Evolutionary conservation across 2,113 vertebrate species (phyloP).

Genomic region (Myotis yumanensis): DNA sequence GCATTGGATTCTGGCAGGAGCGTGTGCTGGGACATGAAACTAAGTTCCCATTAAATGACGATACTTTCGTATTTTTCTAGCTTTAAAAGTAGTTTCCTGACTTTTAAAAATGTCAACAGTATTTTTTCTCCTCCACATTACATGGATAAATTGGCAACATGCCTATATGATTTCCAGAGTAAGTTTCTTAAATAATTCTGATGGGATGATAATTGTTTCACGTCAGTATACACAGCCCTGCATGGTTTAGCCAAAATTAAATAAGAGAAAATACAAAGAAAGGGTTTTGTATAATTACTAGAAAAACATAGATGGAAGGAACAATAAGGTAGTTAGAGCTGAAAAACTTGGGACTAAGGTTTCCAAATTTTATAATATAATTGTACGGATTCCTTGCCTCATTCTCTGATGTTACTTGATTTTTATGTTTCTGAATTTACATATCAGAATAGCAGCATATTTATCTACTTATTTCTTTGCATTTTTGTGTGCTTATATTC

Average conservation of each 20-base stretch:
- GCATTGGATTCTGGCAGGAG: slow-evolving; percentile 23
- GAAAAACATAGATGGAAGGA: not conserved
- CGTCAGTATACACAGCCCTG: not conserved
- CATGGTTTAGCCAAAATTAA: slow-evolving; percentile 24
- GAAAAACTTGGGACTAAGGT: not conserved
- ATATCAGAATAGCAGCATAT: not conserved
- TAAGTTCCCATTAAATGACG: slow-evolving; percentile 39
- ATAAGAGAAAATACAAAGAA: slow-evolving; percentile 40
- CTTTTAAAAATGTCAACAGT: slow-evolving; percentile 41
- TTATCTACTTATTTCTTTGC: not conserved
- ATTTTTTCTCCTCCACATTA: slow-evolving; percentile 35
- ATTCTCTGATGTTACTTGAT: not conserved
- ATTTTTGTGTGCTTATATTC: not conserved
- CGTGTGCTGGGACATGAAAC: not conserved
- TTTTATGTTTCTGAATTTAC: slow-evolving; percentile 8
- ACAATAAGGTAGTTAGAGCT: not conserved
- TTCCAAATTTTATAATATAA: not conserved
- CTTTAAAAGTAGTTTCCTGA: slow-evolving; percentile 47
- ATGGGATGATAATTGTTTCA: slow-evolving; percentile 44
- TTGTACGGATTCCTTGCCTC: not conserved
- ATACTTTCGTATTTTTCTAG: slow-evolving; percentile 39
- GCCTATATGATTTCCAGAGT: slow-evolving; percentile 19
- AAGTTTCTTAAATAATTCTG: slow-evolving; percentile 54
- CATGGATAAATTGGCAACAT: not conserved
- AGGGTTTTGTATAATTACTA: not conserved